phyloP scores from a whole-genome alignment of 1,140 invertebrate genomes.

The Drosophila yakuba region DNA sequence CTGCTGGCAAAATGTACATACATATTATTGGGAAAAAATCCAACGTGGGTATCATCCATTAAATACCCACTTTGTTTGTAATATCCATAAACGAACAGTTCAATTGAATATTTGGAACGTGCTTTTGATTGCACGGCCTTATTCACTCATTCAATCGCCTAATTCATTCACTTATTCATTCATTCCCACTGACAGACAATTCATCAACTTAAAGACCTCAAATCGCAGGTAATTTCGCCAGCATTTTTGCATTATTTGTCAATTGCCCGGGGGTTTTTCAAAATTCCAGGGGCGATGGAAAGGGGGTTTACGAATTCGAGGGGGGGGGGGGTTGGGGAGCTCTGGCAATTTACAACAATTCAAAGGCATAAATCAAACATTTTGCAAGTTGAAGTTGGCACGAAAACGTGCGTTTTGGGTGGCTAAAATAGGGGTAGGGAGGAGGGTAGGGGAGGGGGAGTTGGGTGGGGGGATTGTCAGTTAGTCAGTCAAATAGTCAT shows the following conservation, averaged over 20 bases:
- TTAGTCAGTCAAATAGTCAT: constrained; percentile 57
- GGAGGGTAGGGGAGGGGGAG: too few species aligned
- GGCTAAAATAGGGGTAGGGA: not conserved
- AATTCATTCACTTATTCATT: constrained; percentile 17
- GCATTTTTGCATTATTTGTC: constrained; percentile 77
- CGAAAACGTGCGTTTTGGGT: constrained; percentile 14
- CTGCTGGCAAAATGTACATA: too few species aligned
- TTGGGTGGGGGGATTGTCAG: constrained; percentile 20
- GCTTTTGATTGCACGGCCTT: not conserved
- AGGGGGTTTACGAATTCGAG: not conserved
- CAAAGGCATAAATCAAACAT: constrained; percentile 80
- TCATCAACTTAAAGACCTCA: constrained; percentile 48
- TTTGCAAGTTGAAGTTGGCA: constrained; percentile 71
- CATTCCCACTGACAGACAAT: constrained; percentile 32
- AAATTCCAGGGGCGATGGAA: not conserved
- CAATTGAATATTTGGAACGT: not conserved
- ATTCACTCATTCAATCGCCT: constrained; percentile 9
- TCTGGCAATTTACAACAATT: constrained; percentile 74
- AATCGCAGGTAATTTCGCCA: constrained; percentile 69
- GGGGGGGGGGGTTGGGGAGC: not conserved
- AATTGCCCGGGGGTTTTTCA: constrained; percentile 43
- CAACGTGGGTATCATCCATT: too few species aligned
- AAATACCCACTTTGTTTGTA: too few species aligned
- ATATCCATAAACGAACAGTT: not conserved
- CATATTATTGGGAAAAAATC: too few species aligned